Percentiles rank a stretch among this genome's conserved stretches.
phyloP scores from a whole-genome alignment of 2,113 vertebrate species.

The Solenodon paradoxus region DNA sequence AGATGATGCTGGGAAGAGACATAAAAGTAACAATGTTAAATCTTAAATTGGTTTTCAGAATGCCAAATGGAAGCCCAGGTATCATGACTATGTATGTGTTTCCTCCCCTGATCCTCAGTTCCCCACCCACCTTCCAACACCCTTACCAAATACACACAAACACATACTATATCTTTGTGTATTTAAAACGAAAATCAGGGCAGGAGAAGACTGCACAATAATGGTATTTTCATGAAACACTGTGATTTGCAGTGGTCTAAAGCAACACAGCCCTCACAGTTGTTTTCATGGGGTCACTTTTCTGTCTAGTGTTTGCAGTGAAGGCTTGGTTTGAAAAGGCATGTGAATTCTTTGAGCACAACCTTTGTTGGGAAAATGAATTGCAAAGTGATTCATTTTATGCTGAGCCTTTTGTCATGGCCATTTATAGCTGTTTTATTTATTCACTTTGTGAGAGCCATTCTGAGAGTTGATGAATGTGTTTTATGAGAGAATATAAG shows the following conservation, averaged over 20 bases:
- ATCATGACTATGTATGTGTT: neutral
- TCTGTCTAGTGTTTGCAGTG: neutral
- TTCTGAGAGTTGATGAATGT: constrained; percentile 38
- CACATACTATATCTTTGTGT: neutral
- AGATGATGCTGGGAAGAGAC: neutral
- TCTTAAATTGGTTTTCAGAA: neutral
- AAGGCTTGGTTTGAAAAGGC: constrained; percentile 2
- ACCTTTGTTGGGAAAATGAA: constrained; percentile 56
- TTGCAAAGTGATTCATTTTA: constrained; percentile 44
- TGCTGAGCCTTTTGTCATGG: constrained; percentile 41
- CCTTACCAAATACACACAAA: neutral
- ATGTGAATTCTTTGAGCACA: constrained; percentile 35
- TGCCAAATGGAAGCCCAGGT: neutral
- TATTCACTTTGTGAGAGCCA: constrained; percentile 43
- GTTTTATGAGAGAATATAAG: constrained; percentile 33
- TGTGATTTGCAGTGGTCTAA: neutral
- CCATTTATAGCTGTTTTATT: constrained; percentile 52
- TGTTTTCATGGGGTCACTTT: neutral
- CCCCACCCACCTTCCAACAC: neutral
- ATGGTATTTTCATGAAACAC: neutral
- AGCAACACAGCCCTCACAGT: neutral
- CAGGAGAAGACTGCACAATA: neutral
- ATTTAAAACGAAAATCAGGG: neutral
- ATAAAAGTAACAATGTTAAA: neutral
- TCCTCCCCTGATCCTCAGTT: neutral